These are phyloP conservation scores for Elephantulus edwardii DNA, from an alignment of 2,113 vertebrate genomes.

Conservation along the genomic window DNA sequence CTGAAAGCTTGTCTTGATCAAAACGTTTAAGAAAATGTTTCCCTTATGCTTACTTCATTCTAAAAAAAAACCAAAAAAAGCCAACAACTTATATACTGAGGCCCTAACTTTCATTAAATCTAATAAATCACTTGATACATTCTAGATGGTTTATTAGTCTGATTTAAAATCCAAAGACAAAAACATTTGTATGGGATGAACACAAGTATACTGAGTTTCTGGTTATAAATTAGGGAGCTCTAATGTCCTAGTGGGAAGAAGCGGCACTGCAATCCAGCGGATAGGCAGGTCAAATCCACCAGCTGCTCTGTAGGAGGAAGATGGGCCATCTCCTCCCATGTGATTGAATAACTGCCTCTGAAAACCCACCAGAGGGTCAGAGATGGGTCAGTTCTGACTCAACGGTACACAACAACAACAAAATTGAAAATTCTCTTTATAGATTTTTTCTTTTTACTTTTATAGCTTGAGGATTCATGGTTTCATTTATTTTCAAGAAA, in stretches of 20 bases:
- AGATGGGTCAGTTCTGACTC: no score
- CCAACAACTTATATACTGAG: no score
- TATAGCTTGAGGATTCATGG: not conserved
- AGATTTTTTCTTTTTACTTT: not conserved
- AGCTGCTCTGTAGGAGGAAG: no score
- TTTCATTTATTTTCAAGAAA: constrained; percentile 15
- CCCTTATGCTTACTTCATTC: constrained; percentile 36
- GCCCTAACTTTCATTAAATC: not conserved
- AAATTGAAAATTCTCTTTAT: not conserved
- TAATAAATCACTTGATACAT: constrained; percentile 3
- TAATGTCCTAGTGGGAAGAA: no score
- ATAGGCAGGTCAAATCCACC: no score
- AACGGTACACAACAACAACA: no score
- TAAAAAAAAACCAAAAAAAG: constrained; percentile 23
- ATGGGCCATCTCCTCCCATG: no score
- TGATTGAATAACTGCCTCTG: no score
- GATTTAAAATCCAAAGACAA: constrained; percentile 46
- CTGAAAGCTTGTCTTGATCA: not conserved
- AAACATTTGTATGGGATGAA: constrained; percentile 12
- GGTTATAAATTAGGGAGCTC: no score
- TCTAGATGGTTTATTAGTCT: not conserved
- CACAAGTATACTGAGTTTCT: not conserved
- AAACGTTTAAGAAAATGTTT: constrained; percentile 34
- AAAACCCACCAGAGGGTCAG: no score
- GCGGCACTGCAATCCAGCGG: no score